Conservation (phyloP, 2,888 invertebrate genomes). For the Cylloceria caligata region DNA sequence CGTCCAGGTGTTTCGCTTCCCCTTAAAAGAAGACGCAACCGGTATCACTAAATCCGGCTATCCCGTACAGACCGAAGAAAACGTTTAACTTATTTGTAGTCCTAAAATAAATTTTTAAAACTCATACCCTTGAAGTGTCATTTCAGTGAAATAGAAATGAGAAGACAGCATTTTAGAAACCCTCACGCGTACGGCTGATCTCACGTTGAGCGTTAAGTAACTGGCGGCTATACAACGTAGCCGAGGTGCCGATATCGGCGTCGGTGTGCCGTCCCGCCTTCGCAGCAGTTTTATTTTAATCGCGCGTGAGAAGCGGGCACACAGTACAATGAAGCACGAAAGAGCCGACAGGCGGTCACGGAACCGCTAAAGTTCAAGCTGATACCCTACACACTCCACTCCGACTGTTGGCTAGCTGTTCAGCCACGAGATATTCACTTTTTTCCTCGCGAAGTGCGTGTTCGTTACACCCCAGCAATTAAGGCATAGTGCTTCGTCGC, state of each 20-base stretch:
- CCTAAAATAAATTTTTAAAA: too few relatives aligned
- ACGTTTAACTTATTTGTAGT: too few relatives aligned
- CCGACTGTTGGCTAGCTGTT: conserved; percentile 41
- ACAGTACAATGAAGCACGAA: conserved; percentile 43
- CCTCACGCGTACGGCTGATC: neutral
- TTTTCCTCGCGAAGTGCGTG: conserved; percentile 67
- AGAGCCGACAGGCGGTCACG: conserved; percentile 62
- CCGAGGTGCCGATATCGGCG: conserved; percentile 39
- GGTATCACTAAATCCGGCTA: too few relatives aligned
- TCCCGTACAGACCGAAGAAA: too few relatives aligned
- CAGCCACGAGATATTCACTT: conserved; percentile 65
- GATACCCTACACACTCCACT: conserved; percentile 18
- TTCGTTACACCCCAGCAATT: conserved; percentile 65
- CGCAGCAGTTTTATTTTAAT: conserved; percentile 62
- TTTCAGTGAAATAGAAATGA: neutral
- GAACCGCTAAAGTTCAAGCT: conserved; percentile 63
- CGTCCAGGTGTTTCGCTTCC: too few relatives aligned
- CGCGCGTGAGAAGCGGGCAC: conserved; percentile 47
- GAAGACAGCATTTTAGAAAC: neutral
- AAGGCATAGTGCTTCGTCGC: conserved; percentile 45
- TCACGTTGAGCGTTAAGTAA: conserved; percentile 44
- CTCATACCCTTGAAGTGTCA: too few relatives aligned
- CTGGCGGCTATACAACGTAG: conserved; percentile 8
- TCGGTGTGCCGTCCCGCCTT: conserved; percentile 9
- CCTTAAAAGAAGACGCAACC: too few relatives aligned